Percentiles rank a stretch among this genome's conserved stretches.
These are phyloP conservation scores for Lepisosteus oculatus DNA, from an alignment of 2,113 vertebrate genomes.

Conservation along the genomic window DNA sequence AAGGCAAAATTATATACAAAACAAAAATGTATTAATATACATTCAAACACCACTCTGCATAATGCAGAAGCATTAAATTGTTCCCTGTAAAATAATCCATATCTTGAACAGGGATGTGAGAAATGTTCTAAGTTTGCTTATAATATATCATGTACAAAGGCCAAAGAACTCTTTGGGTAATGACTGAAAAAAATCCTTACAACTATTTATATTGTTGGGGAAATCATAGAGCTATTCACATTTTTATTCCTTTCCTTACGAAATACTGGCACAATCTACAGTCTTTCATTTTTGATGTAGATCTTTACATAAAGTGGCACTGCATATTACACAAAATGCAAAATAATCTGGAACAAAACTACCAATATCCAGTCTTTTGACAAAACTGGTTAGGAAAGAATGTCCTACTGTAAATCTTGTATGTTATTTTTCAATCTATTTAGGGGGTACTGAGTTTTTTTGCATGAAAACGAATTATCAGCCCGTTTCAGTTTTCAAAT, in stretches of 20 bases:
- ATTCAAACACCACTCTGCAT: constrained; percentile 58
- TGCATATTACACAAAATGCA: constrained; percentile 25
- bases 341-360: constrained; percentile 5
- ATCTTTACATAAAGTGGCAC: constrained; percentile 51
- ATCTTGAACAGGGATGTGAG: constrained; percentile 5
- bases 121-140: neutral
- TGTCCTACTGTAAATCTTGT: too few species aligned
- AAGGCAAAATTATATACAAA: constrained; percentile 17
- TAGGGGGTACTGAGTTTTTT: too few species aligned
- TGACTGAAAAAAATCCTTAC: neutral
- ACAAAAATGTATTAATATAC: constrained; percentile 37
- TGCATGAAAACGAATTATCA: too few species aligned
- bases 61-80: constrained; percentile 31
- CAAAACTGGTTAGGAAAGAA: too few species aligned
- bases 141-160: neutral
- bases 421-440: too few species aligned
- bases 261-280: constrained; percentile 3
- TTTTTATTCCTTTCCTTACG: neutral
- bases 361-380: neutral
- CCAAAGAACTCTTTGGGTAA: neutral
- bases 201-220: neutral
- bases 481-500: too few species aligned
- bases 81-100: neutral
- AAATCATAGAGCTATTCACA: neutral
- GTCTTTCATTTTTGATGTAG: constrained; percentile 10